Evolutionary conservation across 2,113 vertebrate species (phyloP).

Genomic region (Tetraodon nigroviridis): DNA sequence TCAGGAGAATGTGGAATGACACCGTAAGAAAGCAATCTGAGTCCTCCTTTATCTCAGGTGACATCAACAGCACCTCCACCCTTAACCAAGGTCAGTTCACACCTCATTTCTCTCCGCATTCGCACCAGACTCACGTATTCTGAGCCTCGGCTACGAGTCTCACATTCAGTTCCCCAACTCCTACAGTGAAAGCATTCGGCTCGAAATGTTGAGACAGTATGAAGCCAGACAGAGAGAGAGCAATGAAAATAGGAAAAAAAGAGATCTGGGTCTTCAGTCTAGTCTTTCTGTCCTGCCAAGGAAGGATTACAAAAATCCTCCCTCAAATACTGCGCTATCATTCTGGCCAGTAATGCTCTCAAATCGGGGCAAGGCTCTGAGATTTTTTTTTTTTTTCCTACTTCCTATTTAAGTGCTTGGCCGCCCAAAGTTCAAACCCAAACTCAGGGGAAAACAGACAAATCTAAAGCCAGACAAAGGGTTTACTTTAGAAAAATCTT

Average conservation of each 20-base stretch:
- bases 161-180: conserved; percentile 29
- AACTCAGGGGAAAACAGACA: conserved; percentile 37
- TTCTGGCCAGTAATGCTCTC: conserved; percentile 35
- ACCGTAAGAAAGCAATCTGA: conserved; percentile 99
- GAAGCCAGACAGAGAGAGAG: not conserved
- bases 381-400: conserved; percentile 39
- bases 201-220: conserved; percentile 37
- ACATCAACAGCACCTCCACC: conserved; percentile 99
- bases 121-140: conserved; percentile 56
- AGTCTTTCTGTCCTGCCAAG: conserved; percentile 41
- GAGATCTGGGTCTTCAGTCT: conserved; percentile 34
- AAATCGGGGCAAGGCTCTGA: conserved; percentile 52
- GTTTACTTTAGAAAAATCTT: conserved; percentile 46
- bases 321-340: conserved; percentile 51
- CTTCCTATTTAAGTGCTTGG: conserved; percentile 49
- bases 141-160: conserved; percentile 60
- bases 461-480: conserved; percentile 11
- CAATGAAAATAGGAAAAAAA: not conserved
- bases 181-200: conserved; percentile 44
- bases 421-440: conserved; percentile 44
- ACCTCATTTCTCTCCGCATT: conserved; percentile 65
- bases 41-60: conserved; percentile 99
- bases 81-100: conserved; percentile 99
- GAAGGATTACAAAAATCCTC: conserved; percentile 58
- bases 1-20: conserved; percentile 99